Percentiles rank a stretch among this genome's conserved stretches.
Conservation (phyloP, 2,113 vertebrate genomes). For the Turdus rufiventris region DNA sequence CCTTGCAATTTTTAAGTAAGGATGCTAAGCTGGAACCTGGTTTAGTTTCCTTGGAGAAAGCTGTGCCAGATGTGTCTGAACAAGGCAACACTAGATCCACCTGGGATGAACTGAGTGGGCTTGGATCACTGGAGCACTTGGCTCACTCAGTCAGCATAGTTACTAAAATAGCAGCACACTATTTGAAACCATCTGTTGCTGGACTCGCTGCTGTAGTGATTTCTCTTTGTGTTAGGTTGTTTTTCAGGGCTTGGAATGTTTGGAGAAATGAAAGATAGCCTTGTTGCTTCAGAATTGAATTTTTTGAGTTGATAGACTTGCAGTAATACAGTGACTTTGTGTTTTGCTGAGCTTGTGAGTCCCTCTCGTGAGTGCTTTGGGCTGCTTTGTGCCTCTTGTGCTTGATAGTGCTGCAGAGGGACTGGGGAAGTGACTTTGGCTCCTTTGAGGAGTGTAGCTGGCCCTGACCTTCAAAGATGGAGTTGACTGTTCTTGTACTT, state of each 20-base stretch:
- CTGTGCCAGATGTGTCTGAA: background rate
- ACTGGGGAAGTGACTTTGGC: background rate
- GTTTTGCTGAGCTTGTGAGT: background rate
- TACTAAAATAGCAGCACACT: background rate
- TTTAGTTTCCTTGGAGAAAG: background rate
- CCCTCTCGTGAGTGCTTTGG: fast-evolving
- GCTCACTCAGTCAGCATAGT: background rate
- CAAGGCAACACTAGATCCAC: background rate
- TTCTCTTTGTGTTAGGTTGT: background rate
- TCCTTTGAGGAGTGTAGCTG: background rate
- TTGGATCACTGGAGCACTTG: background rate
- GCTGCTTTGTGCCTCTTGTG: background rate
- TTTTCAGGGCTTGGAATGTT: background rate
- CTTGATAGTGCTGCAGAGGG: background rate
- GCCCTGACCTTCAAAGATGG: background rate
- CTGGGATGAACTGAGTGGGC: background rate
- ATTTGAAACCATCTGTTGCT: background rate
- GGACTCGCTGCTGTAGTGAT: background rate
- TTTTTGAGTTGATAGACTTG: background rate
- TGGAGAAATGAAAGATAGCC: background rate
- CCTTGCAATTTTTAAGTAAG: background rate
- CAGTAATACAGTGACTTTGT: background rate
- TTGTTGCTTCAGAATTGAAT: background rate
- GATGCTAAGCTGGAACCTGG: background rate
- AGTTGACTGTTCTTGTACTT: background rate